A percentile compares a stretch with the other conserved stretches of the same genome.
Evolutionary conservation across 1,140 invertebrate genomes (phyloP).

Genomic region (Mizuhopecten yessoensis): DNA sequence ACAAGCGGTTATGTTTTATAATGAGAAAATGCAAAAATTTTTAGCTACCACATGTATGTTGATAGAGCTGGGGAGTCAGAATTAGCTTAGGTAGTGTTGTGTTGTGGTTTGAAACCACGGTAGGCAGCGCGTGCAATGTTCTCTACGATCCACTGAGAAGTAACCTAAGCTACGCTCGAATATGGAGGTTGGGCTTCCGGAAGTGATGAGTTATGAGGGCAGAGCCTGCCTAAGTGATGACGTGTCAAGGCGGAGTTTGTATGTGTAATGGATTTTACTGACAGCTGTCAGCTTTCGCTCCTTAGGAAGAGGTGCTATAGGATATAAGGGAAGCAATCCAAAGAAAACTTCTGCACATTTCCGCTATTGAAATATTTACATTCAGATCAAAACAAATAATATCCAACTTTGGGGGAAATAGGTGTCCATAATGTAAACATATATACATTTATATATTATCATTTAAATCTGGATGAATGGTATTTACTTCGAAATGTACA

Average conservation of each 20-base stretch:
- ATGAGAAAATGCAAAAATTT: too few relatives aligned
- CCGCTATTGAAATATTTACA: background rate
- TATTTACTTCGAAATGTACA: too few relatives aligned
- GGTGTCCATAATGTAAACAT: background rate
- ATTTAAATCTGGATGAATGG: background rate
- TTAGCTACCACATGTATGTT: background rate
- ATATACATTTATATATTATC: background rate
- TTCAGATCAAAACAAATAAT: background rate
- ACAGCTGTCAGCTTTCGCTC: background rate
- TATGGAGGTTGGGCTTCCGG: background rate
- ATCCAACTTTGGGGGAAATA: background rate
- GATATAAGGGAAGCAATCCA: slow-evolving; percentile 26
- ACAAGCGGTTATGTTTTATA: too few relatives aligned
- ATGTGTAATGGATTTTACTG: background rate
- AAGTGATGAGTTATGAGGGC: background rate
- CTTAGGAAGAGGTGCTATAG: background rate
- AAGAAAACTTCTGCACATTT: background rate
- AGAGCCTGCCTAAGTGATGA: background rate
- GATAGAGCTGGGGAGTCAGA: background rate
- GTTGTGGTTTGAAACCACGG: background rate
- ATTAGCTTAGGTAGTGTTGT: background rate
- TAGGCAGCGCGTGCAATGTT: background rate
- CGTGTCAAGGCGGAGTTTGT: background rate
- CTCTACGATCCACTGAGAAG: background rate
- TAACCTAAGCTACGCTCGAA: background rate